Percentiles rank a stretch among this genome's conserved stretches.
Evolutionary conservation across 2,113 vertebrate species (phyloP).

Genomic region (Halichoerus grypus): DNA sequence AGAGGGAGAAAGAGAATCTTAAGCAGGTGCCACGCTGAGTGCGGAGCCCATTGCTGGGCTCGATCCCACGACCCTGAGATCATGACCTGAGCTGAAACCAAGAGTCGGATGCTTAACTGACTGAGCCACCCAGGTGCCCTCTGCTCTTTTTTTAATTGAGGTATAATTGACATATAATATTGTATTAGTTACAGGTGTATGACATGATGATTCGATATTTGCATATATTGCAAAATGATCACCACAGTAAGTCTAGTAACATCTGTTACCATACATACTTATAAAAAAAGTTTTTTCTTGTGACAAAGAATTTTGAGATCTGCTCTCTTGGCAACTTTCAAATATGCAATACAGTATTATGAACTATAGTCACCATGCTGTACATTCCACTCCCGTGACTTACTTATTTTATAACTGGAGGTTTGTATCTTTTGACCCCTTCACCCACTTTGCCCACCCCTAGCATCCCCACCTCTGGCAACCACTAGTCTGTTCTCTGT

Average conservation of each 20-base stretch:
- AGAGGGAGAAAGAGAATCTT: background rate
- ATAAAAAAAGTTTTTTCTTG: background rate
- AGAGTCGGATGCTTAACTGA: background rate
- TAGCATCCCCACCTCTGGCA: background rate
- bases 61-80: background rate
- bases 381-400: background rate
- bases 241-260: background rate
- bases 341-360: background rate
- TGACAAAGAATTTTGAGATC: background rate
- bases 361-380: background rate
- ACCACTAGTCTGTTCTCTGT: background rate
- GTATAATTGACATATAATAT: background rate
- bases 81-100: background rate
- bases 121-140: background rate
- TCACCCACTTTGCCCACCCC: background rate
- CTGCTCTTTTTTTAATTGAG: background rate
- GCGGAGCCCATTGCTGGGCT: background rate
- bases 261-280: background rate
- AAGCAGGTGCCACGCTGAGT: background rate
- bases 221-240: background rate
- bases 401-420: conserved; percentile 17
- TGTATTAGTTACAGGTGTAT: background rate
- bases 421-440: background rate
- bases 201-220: conserved; percentile 17
- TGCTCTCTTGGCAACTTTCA: background rate